Base-by-base conservation (phyloP, 2,113 vertebrate genomes). In the Amblyopsis rosae region DNA sequence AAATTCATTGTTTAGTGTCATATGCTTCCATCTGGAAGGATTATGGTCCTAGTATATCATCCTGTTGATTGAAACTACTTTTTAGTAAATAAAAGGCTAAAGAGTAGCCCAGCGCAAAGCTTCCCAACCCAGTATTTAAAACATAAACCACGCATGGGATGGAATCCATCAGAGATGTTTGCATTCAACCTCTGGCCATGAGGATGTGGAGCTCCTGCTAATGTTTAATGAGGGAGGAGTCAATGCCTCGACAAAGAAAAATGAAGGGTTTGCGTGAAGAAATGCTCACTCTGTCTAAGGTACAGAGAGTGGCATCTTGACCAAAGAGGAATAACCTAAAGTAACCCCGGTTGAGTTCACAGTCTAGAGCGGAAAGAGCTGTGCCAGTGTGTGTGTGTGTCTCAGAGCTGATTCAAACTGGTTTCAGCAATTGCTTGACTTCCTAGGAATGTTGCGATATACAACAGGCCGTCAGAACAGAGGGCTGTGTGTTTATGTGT, bases 261-360 rank as follows among this genome's bases (percentile, higher is more conserved):
- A 51, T 10, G 58, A 61, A 11, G 47, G 59, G 35, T 26, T 46
- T 15, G 35, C 1, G 17, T 35, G 47, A 47, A 54, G 19, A 61
- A 9, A 59, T 15, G 17, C 1, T 2, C 2, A 4, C 35, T 26
- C 26, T 26, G 26, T 26, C 2, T 26, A 26, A 26, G 26, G 26
- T 26, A 26, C 26, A 26, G 26, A 26, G 26, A 26, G 26, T 17
- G 62, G 73, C 35, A 82, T 74, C 26, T 87, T 33, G 81, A 62
- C 13, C 32, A 83, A 82, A 86, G 87, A 73, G 54, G 59, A 88
- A 81, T 10, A 69, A 15, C 85, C 86, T 70, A 3, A 6, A 87
- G 76, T 90, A 85, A 91, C 89, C 85, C 59, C 6, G 3, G 33
- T 55, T 35, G 68, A 79, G 56, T 50, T 59, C 56, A 26, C 50